Evolutionary conservation across 2,888 invertebrate species (phyloP).

Genomic region (Carpatolechia fugitivella): DNA sequence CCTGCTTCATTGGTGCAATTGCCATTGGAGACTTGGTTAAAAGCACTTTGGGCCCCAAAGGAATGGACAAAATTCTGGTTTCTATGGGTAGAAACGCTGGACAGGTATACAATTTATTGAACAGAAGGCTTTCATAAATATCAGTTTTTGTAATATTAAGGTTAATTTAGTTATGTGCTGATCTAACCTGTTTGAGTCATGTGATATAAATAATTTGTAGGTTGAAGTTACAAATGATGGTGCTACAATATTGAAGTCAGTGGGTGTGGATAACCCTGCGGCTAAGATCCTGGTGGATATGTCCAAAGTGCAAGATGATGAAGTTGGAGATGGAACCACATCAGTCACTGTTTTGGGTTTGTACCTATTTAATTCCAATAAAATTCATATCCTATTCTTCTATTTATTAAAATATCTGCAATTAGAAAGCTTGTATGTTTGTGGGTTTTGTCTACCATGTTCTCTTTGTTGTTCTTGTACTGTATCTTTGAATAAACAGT

Average conservation of each 20-base stretch:
- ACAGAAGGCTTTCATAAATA: too few species aligned
- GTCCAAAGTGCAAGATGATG: slow-evolving; percentile 98
- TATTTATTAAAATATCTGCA: too few species aligned
- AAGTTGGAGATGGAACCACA: slow-evolving; percentile 99
- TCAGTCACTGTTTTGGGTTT: slow-evolving; percentile 95
- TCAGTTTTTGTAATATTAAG: background rate
- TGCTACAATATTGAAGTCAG: slow-evolving; percentile 96
- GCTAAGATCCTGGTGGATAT: slow-evolving; percentile 99
- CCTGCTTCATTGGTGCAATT: slow-evolving; percentile 98
- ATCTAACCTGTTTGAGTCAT: slow-evolving; percentile 17
- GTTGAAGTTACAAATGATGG: slow-evolving; percentile 99
- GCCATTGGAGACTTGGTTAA: slow-evolving; percentile 99
- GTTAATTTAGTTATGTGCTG: too few species aligned
- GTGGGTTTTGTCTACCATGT: too few species aligned
- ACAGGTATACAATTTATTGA: slow-evolving; percentile 56
- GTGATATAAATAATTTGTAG: slow-evolving; percentile 39
- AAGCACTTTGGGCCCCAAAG: slow-evolving; percentile 98
- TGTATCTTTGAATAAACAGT: too few species aligned
- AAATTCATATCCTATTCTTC: too few species aligned
- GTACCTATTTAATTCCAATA: background rate
- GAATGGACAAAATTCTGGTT: slow-evolving; percentile 96
- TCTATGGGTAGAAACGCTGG: slow-evolving; percentile 89
- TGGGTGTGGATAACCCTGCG: slow-evolving; percentile 99
- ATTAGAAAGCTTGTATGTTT: too few species aligned
- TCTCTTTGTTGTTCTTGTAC: too few species aligned